phyloP scores from a whole-genome alignment of 2,797 vertebrate genomes.

The Taeniopygia guttata region DNA sequence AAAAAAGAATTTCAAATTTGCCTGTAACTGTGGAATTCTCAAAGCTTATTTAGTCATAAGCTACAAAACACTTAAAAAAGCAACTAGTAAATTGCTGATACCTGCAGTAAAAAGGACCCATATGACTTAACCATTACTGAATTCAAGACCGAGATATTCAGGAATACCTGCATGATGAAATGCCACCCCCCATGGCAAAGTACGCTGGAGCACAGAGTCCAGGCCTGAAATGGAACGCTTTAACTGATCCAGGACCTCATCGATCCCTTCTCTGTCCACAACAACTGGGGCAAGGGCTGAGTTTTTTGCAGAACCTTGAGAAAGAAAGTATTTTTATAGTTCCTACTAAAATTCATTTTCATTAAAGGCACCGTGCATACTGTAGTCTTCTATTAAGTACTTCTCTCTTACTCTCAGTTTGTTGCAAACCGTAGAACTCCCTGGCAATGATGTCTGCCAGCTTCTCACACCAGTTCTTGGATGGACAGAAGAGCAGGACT shows the following conservation, averaged over 20 bases:
- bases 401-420: conserved; percentile 65
- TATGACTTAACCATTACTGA: not conserved
- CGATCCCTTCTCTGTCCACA: conserved; percentile 80
- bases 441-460: conserved; percentile 88
- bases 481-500: conserved; percentile 93
- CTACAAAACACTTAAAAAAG: not conserved
- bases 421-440: conserved; percentile 87
- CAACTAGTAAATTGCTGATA: not conserved
- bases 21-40: not conserved
- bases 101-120: not conserved
- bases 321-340: not conserved
- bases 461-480: conserved; percentile 99
- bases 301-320: conserved; percentile 54
- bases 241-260: conserved; percentile 87
- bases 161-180: conserved; percentile 94
- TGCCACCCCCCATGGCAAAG: conserved; percentile 91
- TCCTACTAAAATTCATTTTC: not conserved
- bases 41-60: not conserved
- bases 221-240: conserved; percentile 87
- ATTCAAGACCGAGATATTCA: not conserved
- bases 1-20: not conserved
- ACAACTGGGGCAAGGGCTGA: conserved; percentile 68
- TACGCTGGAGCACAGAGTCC: conserved; percentile 86
- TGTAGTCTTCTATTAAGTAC: not conserved
- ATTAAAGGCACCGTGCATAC: not conserved